phyloP scores from a whole-genome alignment of 2,113 vertebrate genomes.

The Mohoua ochrocephala region DNA sequence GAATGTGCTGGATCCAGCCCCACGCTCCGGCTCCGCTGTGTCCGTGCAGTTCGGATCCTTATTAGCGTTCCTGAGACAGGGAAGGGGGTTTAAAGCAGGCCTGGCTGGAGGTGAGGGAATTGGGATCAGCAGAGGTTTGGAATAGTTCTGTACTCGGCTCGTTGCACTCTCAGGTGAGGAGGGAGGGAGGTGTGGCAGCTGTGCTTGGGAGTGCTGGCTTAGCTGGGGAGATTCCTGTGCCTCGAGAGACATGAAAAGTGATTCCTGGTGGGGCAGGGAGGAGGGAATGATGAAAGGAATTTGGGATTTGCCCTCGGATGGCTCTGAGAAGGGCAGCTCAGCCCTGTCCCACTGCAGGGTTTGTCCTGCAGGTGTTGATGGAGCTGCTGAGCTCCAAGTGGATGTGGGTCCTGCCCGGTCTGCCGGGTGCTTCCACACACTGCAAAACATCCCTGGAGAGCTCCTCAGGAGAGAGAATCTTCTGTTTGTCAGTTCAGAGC shows the following conservation, averaged over 20 bases:
- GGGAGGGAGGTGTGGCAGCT: not conserved
- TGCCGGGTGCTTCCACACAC: not conserved
- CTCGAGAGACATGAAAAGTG: not conserved
- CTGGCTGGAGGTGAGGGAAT: not conserved
- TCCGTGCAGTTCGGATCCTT: not conserved
- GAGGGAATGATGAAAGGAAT: not conserved
- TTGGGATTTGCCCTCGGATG: not conserved
- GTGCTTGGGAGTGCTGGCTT: not conserved
- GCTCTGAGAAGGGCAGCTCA: not conserved
- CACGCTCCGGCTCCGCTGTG: not conserved
- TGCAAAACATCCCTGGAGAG: not conserved
- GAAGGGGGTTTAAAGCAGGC: not conserved
- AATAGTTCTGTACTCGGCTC: not conserved
- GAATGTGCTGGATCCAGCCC: not conserved
- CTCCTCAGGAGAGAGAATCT: not conserved
- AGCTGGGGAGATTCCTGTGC: not conserved
- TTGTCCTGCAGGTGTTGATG: not conserved
- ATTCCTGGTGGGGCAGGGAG: not conserved
- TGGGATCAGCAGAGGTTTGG: not conserved
- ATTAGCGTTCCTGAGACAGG: not conserved
- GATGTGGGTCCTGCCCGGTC: not conserved
- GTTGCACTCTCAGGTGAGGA: not conserved
- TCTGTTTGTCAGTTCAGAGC: not conserved
- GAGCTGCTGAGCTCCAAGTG: not conserved
- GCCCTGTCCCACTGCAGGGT: not conserved